Conservation (phyloP, 1,140 invertebrate genomes). For the Zaprionus camerounensis region DNA sequence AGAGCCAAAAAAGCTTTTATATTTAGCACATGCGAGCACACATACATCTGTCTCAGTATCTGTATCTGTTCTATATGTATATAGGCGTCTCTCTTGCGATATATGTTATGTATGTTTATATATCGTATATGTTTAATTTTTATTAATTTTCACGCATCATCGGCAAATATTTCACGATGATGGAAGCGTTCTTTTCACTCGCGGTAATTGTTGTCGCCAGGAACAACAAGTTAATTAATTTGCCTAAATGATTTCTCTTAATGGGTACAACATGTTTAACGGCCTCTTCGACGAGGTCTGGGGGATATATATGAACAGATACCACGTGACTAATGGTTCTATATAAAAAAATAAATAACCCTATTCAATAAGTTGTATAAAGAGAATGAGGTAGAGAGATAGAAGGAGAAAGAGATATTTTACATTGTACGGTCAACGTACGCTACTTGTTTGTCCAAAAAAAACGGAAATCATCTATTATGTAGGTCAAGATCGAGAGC, state of each 20-base stretch:
- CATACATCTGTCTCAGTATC: not conserved
- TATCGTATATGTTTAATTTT: slow-evolving; percentile 58
- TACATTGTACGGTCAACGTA: too few relatives aligned
- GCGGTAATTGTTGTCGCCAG: slow-evolving; percentile 74
- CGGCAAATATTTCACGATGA: slow-evolving; percentile 78
- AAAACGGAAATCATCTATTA: not conserved
- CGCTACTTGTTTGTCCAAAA: not conserved
- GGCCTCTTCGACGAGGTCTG: slow-evolving; percentile 56
- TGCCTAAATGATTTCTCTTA: slow-evolving; percentile 76
- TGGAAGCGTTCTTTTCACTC: slow-evolving; percentile 81
- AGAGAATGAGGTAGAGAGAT: too few relatives aligned
- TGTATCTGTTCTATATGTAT: slow-evolving; percentile 14
- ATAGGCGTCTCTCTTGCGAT: slow-evolving; percentile 32
- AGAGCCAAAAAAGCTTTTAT: slow-evolving; percentile 44
- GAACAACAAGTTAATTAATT: slow-evolving; percentile 82
- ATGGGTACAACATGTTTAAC: slow-evolving; percentile 81
- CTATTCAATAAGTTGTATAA: not conserved
- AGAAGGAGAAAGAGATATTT: not conserved
- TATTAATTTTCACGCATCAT: slow-evolving; percentile 80
- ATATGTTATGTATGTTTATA: slow-evolving; percentile 24
- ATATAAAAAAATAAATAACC: slow-evolving; percentile 6
- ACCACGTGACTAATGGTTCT: slow-evolving; percentile 4
- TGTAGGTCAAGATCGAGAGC: not conserved
- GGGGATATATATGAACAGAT: not conserved
- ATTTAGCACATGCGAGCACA: slow-evolving; percentile 23